Evolutionary conservation across 2,113 vertebrate genomes (phyloP).

Genomic region (Phalacrocorax aristotelis): DNA sequence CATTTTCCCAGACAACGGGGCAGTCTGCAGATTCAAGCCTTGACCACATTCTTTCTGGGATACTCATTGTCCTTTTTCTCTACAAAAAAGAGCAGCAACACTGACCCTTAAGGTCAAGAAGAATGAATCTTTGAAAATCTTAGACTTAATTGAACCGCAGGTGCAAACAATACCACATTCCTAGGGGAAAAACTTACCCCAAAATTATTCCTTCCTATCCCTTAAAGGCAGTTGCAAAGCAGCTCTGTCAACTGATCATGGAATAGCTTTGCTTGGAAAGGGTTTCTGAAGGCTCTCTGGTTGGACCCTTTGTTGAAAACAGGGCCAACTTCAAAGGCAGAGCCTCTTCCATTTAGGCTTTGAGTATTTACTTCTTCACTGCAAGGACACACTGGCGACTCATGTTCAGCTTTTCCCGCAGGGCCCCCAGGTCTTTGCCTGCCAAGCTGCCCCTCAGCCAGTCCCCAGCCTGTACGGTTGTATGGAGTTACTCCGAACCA

Average conservation of each 20-base stretch:
- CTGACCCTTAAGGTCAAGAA: not conserved
- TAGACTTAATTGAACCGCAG: not conserved
- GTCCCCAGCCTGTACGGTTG: not conserved
- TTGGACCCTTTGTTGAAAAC: not conserved
- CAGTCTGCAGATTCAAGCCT: not conserved
- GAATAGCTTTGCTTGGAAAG: not conserved
- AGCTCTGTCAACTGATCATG: not conserved
- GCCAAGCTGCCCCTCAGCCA: not conserved
- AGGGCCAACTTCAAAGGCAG: not conserved
- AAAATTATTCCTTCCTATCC: not conserved
- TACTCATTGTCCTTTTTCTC: not conserved
- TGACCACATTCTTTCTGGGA: not conserved
- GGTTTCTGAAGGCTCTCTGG: not conserved
- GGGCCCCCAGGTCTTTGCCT: not conserved
- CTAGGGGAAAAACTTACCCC: not conserved
- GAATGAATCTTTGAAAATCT: not conserved
- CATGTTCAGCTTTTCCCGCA: not conserved
- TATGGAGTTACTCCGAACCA: not conserved
- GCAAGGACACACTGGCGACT: not conserved
- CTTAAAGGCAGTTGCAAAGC: not conserved
- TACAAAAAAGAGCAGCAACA: not conserved
- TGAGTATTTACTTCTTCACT: not conserved
- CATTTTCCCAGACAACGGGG: not conserved
- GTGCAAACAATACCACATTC: not conserved
- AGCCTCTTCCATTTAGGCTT: not conserved